Percentiles rank a stretch among this genome's conserved stretches.
Conservation (phyloP, 2,888 invertebrate species). For the Vesta saturnalis region DNA sequence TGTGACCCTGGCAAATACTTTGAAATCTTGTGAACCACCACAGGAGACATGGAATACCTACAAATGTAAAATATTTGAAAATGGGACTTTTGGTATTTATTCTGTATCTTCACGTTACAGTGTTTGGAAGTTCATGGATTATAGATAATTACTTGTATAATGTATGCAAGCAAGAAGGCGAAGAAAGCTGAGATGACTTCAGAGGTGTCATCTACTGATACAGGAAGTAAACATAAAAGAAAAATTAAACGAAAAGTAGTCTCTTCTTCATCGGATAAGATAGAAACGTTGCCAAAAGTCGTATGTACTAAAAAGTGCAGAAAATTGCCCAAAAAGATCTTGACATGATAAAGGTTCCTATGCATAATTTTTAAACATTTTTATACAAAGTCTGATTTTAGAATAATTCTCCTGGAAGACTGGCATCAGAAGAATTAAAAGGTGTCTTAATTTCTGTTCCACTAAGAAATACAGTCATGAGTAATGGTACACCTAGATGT, state of each 20-base stretch:
- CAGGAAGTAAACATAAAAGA: not conserved
- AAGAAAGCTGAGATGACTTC: constrained; percentile 4
- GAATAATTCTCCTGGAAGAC: constrained; percentile 2
- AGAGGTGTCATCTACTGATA: not conserved
- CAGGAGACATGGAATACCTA: not conserved
- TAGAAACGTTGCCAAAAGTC: not conserved
- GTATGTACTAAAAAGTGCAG: not conserved
- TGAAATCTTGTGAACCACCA: not conserved
- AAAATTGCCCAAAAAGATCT: not conserved
- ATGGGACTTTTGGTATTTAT: constrained; percentile 4
- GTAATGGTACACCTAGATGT: not conserved
- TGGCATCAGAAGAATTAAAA: not conserved
- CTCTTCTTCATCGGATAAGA: not conserved
- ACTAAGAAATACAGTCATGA: not conserved
- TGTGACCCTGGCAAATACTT: not conserved
- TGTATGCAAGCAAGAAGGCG: constrained; percentile 3
- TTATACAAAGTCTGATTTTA: not conserved
- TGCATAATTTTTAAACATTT: constrained; percentile 1
- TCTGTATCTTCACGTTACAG: not conserved
- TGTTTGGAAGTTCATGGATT: not conserved
- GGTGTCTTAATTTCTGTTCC: too few relatives aligned
- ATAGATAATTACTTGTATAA: not conserved
- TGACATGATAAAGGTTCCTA: not conserved
- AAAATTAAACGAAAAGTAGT: constrained; percentile 3
- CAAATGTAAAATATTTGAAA: constrained; percentile 8